Percentiles rank a stretch among this genome's conserved stretches.
phyloP scores from a whole-genome alignment of 2,797 vertebrate genomes.

The Ambastaia sidthimunki region DNA sequence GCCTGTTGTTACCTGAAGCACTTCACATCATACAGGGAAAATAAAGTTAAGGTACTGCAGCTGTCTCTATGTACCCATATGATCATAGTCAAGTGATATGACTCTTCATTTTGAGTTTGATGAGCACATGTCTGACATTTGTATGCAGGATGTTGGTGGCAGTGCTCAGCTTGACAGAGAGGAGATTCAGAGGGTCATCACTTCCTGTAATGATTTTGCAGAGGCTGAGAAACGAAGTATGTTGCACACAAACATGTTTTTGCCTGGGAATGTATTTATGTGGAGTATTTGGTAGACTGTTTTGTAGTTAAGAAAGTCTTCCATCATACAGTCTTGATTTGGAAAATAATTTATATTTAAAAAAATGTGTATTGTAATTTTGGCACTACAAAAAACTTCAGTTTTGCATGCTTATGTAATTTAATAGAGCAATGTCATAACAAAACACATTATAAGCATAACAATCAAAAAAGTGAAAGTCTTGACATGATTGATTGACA shows the following conservation, averaged over 20 bases:
- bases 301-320: background rate
- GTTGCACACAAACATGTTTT: slow-evolving; percentile 57
- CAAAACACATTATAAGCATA: too few relatives aligned
- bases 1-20: slow-evolving; percentile 81
- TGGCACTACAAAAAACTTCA: too few relatives aligned
- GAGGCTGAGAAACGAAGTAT: slow-evolving; percentile 85
- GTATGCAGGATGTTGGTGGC: slow-evolving; percentile 78
- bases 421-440: too few relatives aligned
- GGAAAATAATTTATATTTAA: too few relatives aligned
- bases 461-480: too few relatives aligned
- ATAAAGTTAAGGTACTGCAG: slow-evolving; percentile 78
- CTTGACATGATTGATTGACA: too few relatives aligned
- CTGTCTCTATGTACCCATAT: background rate
- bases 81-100: background rate
- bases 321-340: too few relatives aligned
- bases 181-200: slow-evolving; percentile 87
- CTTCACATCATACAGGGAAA: slow-evolving; percentile 80
- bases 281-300: too few relatives aligned
- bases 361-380: too few relatives aligned
- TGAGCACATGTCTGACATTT: slow-evolving; percentile 43
- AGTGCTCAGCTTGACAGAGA: slow-evolving; percentile 80
- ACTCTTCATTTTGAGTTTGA: background rate
- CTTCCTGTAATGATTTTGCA: slow-evolving; percentile 84
- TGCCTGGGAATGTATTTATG: background rate
- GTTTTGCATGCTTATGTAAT: too few relatives aligned